These are phyloP conservation scores for Cheilosia vernalis DNA, from an alignment of 2,888 invertebrate genomes.

Conservation along the genomic window DNA sequence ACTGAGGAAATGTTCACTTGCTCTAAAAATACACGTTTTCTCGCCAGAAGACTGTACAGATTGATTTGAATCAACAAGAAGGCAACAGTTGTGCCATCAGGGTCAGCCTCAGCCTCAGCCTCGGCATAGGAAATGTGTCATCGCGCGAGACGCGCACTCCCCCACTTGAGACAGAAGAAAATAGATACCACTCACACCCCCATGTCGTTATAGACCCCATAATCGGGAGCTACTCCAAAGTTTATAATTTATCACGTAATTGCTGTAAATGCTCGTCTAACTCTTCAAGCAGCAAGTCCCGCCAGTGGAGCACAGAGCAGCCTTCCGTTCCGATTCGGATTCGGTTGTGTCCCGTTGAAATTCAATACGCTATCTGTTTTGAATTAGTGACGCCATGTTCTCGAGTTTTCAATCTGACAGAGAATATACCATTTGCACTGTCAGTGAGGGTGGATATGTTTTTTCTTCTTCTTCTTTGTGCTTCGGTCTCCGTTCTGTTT, in stretches of 20 bases:
- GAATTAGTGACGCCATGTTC: slow-evolving; percentile 77
- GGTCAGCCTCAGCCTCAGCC: slow-evolving; percentile 36
- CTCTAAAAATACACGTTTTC: slow-evolving; percentile 20
- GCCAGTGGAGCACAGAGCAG: slow-evolving; percentile 34
- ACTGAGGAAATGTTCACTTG: not conserved
- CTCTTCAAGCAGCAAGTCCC: slow-evolving; percentile 32
- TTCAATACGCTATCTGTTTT: slow-evolving; percentile 76
- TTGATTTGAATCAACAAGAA: slow-evolving; percentile 36
- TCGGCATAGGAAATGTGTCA: slow-evolving; percentile 55
- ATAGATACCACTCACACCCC: not conserved
- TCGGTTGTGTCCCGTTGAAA: slow-evolving; percentile 69
- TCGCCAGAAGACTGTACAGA: not conserved
- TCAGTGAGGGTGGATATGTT: slow-evolving; percentile 39
- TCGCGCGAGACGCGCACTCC: slow-evolving; percentile 21
- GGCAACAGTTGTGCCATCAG: slow-evolving; percentile 41
- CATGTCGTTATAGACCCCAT: slow-evolving; percentile 49
- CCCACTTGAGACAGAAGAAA: slow-evolving; percentile 43
- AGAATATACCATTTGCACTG: slow-evolving; percentile 68
- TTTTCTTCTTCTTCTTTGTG: slow-evolving; percentile 14
- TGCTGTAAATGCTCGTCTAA: slow-evolving; percentile 43
- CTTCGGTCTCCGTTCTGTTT: slow-evolving; percentile 12
- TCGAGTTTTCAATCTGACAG: slow-evolving; percentile 68
- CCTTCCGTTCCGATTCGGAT: slow-evolving; percentile 57
- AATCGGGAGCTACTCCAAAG: slow-evolving; percentile 61
- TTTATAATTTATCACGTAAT: slow-evolving; percentile 73